phyloP scores from a whole-genome alignment of 2,888 invertebrate species.

The Chesias legatella region DNA sequence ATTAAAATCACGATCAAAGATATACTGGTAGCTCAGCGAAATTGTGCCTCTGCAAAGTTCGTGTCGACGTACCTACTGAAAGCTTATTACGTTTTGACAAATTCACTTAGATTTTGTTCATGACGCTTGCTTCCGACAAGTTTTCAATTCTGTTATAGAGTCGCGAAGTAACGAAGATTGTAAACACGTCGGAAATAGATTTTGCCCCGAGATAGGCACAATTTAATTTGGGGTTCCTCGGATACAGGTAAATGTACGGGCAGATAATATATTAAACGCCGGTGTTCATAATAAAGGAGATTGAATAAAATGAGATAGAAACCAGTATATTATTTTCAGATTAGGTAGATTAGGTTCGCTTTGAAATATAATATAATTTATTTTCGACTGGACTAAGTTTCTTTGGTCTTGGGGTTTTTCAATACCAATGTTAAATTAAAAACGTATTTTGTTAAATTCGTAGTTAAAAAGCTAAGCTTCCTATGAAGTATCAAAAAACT shows the following conservation, averaged over 20 bases:
- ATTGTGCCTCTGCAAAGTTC: constrained; percentile 38
- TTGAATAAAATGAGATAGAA: constrained; percentile 19
- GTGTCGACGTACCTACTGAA: constrained; percentile 44
- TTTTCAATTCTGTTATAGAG: constrained; percentile 58
- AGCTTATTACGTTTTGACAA: constrained; percentile 73
- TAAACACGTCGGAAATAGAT: constrained; percentile 48
- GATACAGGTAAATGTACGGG: constrained; percentile 24
- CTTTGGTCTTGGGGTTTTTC: too few relatives aligned
- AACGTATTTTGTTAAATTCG: too few relatives aligned
- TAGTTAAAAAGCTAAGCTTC: too few relatives aligned
- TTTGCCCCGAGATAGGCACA: constrained; percentile 36
- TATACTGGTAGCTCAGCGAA: neutral
- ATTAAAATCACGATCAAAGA: constrained; percentile 13
- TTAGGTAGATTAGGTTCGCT: constrained; percentile 10
- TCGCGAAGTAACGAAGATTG: constrained; percentile 44
- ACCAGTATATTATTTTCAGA: constrained; percentile 13
- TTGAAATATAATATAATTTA: too few relatives aligned
- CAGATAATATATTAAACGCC: constrained; percentile 22
- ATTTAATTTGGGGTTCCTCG: constrained; percentile 29
- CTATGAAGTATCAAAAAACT: too few relatives aligned
- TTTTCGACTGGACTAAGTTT: too few relatives aligned
- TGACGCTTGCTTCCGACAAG: constrained; percentile 56
- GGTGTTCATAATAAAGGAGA: constrained; percentile 26
- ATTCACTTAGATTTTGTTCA: constrained; percentile 73
- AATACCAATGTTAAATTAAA: too few relatives aligned